These are phyloP conservation scores for Drosophila formosana DNA, from an alignment of 2,888 invertebrate species.

Conservation along the genomic window DNA sequence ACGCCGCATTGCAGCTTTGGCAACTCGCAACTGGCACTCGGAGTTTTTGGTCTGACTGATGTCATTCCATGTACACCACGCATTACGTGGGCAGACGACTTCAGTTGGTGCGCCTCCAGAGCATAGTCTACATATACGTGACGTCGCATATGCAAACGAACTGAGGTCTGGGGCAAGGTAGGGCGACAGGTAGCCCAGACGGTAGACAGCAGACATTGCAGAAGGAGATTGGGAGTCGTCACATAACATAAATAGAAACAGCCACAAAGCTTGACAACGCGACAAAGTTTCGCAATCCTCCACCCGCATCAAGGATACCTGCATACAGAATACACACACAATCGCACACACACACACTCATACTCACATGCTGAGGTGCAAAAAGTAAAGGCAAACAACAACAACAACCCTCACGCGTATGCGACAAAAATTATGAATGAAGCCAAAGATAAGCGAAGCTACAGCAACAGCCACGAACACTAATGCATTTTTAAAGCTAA, in stretches of 20 bases:
- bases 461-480: slow-evolving; percentile 29
- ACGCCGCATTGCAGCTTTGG: slow-evolving; percentile 65
- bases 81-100: slow-evolving; percentile 55
- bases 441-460: slow-evolving; percentile 67
- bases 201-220: slow-evolving; percentile 53
- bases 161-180: not conserved
- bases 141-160: slow-evolving; percentile 42
- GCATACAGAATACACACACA: slow-evolving; percentile 29
- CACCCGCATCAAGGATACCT: slow-evolving; percentile 57
- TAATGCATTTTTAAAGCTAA: slow-evolving; percentile 25
- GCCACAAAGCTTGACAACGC: slow-evolving; percentile 72
- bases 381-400: slow-evolving; percentile 40
- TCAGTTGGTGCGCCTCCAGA: slow-evolving; percentile 14
- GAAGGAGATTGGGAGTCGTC: slow-evolving; percentile 31
- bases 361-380: slow-evolving; percentile 41
- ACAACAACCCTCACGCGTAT: slow-evolving; percentile 55
- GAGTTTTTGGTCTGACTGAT: slow-evolving; percentile 38
- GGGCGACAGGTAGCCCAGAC: slow-evolving; percentile 25
- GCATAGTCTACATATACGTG: slow-evolving; percentile 34
- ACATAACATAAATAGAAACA: slow-evolving; percentile 68
- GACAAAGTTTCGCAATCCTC: slow-evolving; percentile 59
- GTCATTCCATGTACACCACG: slow-evolving; percentile 36
- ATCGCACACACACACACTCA: slow-evolving; percentile 9
- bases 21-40: slow-evolving; percentile 7
- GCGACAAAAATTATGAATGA: slow-evolving; percentile 76